Base-by-base conservation (phyloP, 2,113 vertebrate species). In the Nerophis ophidion region DNA sequence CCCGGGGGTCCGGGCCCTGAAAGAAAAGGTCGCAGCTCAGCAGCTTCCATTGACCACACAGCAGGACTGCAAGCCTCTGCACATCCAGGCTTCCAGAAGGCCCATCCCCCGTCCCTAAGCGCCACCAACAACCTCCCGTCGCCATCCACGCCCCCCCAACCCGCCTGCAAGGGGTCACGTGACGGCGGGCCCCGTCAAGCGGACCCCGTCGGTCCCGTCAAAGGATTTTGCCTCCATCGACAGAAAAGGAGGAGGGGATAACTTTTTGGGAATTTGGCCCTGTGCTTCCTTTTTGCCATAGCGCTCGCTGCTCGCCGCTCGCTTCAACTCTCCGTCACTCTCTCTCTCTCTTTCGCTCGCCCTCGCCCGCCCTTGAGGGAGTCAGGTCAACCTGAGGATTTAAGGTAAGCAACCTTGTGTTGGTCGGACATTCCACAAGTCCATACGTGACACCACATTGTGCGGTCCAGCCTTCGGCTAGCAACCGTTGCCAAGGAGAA, bases 211-310 rank as follows among this genome's bases (percentile, higher is more conserved):
- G 75, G 70, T 75, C 75, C 81, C 82, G 82, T 72, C 89, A 84
- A 88, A 87, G 84, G 85, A 87, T 91, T 91, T 87, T 90, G 90
- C 90, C 82, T 81, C 82, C 90, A 89, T 91, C 88, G 17, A 91
- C 90, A 91, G 76, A 91, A 91, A 90, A 44, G 85, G 74, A 70
- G 46, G 77, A 74, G 80, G 75, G 87, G 84, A 88, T 90, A 91
- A 90, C 88, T 81, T 90, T 91, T 89, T 89, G 89, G 89, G 90
- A 81, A 86, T 83, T 70, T 54, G 85, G 6, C 85, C 84, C 84
- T 68, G 65, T 55, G 80, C 77, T 81, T 84, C 83, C 88, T 90
- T 82, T 90, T 89, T 81, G 79, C 86, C 76, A 36, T 81, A 74
- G 70, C 34, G 56, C 84, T 85, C 85, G 57, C 72, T 83, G 77